Percentiles rank a stretch among this genome's conserved stretches.
Evolutionary conservation across 2,888 invertebrate genomes (phyloP).

Genomic region (Trachelus iudaicus): DNA sequence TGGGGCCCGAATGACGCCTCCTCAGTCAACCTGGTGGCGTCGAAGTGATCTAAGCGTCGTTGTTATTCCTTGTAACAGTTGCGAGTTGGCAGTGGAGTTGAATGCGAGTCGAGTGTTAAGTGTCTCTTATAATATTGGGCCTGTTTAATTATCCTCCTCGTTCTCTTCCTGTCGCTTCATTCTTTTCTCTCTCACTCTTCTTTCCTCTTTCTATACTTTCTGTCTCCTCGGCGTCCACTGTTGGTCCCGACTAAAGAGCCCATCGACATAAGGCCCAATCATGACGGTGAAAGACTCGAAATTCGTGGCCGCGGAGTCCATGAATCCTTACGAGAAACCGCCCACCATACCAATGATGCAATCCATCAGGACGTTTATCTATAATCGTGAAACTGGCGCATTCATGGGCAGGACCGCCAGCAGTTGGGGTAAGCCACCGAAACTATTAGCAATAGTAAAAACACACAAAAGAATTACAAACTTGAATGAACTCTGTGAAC

Average conservation of each 20-base stretch:
- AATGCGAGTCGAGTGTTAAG: neutral
- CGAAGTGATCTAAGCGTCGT: conserved; percentile 37
- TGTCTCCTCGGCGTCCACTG: neutral
- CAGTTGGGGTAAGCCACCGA: conserved; percentile 71
- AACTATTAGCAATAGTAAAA: neutral
- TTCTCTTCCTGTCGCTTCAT: neutral
- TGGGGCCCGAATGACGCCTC: conserved; percentile 37
- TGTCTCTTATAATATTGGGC: neutral
- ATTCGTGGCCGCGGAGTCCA: conserved; percentile 63
- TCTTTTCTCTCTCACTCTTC: neutral
- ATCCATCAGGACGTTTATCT: conserved; percentile 67
- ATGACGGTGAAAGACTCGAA: conserved; percentile 69
- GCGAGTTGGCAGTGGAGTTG: neutral
- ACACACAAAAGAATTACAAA: neutral
- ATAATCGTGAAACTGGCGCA: conserved; percentile 70
- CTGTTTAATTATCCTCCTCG: neutral
- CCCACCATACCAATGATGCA: conserved; percentile 55
- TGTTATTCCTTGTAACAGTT: neutral
- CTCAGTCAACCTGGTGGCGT: conserved; percentile 57
- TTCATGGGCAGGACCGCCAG: conserved; percentile 72
- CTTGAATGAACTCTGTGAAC: neutral
- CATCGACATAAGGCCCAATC: neutral
- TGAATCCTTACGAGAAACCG: conserved; percentile 69
- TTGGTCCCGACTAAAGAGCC: neutral
- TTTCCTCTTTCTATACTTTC: neutral